These are phyloP conservation scores for Poeciliopsis prolifica DNA, from an alignment of 2,113 vertebrate species.

Conservation along the genomic window DNA sequence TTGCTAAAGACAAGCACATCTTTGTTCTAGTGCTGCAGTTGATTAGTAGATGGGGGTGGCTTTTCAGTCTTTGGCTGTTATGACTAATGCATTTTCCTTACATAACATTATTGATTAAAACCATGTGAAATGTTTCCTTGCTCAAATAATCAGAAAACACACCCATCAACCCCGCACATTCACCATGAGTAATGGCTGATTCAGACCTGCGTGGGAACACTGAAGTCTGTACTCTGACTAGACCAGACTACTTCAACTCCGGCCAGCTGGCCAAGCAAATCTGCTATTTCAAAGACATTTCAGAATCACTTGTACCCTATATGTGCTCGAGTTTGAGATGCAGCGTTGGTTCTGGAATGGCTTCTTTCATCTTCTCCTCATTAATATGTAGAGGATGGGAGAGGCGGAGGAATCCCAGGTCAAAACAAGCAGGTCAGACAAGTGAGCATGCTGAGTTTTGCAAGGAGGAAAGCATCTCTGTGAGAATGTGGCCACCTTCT, in stretches of 20 bases:
- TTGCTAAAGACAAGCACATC: neutral
- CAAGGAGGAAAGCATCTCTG: slow-evolving; percentile 49
- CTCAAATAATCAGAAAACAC: slow-evolving; percentile 27
- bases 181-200: slow-evolving; percentile 35
- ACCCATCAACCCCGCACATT: slow-evolving; percentile 13
- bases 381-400: slow-evolving; percentile 52
- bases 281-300: slow-evolving; percentile 42
- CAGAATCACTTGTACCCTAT: slow-evolving; percentile 32
- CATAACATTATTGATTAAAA: slow-evolving; percentile 16
- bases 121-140: neutral
- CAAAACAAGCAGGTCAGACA: slow-evolving; percentile 59
- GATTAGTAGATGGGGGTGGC: slow-evolving; percentile 13
- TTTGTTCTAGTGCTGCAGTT: slow-evolving; percentile 5
- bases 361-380: slow-evolving; percentile 61
- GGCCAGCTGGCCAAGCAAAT: slow-evolving; percentile 34
- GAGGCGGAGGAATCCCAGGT: slow-evolving; percentile 62
- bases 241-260: slow-evolving; percentile 18
- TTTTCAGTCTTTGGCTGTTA: slow-evolving; percentile 9
- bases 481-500: slow-evolving; percentile 60
- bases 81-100: slow-evolving; percentile 32
- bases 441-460: slow-evolving; percentile 54
- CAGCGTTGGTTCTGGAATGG: slow-evolving; percentile 44
- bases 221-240: slow-evolving; percentile 32
- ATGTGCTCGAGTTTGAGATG: slow-evolving; percentile 47
- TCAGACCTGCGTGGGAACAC: slow-evolving; percentile 37